These are phyloP conservation scores for Plemyria rubiginata DNA, from an alignment of 2,888 invertebrate species.

Conservation along the genomic window DNA sequence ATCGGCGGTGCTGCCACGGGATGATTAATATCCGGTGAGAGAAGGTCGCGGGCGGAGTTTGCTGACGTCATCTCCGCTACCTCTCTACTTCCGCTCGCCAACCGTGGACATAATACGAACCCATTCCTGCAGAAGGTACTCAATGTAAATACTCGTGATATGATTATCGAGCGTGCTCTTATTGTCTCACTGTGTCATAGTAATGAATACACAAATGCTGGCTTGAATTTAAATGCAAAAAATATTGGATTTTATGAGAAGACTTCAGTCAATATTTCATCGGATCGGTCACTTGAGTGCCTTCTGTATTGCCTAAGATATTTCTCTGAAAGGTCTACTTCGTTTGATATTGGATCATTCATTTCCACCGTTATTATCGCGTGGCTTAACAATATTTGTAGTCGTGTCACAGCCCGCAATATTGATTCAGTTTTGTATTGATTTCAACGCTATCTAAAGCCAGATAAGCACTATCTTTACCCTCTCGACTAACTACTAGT, in stretches of 20 bases:
- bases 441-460: constrained; percentile 21
- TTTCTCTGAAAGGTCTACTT: constrained; percentile 4
- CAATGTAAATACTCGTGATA: constrained; percentile 19
- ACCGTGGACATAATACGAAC: constrained; percentile 57
- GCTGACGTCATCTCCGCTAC: constrained; percentile 79
- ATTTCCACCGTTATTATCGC: constrained; percentile 14
- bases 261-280: constrained; percentile 7
- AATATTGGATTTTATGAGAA: constrained; percentile 7
- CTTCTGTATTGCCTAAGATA: constrained; percentile 9
- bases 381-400: constrained; percentile 16
- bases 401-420: constrained; percentile 19
- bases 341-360: constrained; percentile 11
- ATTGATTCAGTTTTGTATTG: constrained; percentile 18
- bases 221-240: constrained; percentile 4
- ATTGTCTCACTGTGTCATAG: constrained; percentile 14
- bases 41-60: constrained; percentile 72
- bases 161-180: constrained; percentile 25
- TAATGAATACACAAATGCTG: constrained; percentile 3
- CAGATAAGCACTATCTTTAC: constrained; percentile 19
- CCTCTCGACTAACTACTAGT: constrained; percentile 13
- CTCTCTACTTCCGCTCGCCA: constrained; percentile 71
- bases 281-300: not conserved
- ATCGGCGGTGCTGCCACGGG: constrained; percentile 55
- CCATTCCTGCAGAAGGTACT: constrained; percentile 14
- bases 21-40: constrained; percentile 82